Conservation (phyloP, 2,888 invertebrate species). For the Cheilosia variabilis region DNA sequence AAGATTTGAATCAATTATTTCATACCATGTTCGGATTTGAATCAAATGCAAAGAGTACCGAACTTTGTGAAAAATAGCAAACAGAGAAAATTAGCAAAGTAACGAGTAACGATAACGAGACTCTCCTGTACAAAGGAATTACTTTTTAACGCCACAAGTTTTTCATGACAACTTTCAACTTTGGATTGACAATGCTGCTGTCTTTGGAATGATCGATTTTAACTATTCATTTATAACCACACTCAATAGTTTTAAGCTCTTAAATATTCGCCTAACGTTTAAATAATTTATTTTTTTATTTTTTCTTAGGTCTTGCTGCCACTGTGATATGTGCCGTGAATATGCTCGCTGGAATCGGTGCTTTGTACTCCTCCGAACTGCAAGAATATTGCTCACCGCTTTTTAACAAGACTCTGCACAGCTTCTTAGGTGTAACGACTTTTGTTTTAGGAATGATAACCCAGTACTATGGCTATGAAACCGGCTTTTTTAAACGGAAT, state of each 20-base stretch:
- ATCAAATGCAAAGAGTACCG: too few relatives aligned
- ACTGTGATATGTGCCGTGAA: conserved; percentile 79
- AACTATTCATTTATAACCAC: neutral
- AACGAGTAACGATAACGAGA: too few relatives aligned
- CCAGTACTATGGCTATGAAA: conserved; percentile 80
- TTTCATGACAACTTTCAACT: too few relatives aligned
- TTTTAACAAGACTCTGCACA: conserved; percentile 79
- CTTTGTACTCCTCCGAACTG: conserved; percentile 77
- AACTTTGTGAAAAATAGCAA: too few relatives aligned
- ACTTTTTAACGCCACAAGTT: too few relatives aligned
- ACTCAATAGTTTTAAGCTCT: too few relatives aligned
- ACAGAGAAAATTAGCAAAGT: too few relatives aligned
- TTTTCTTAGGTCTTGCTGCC: conserved; percentile 79
- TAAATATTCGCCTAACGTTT: neutral
- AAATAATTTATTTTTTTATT: neutral
- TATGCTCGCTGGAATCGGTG: conserved; percentile 78
- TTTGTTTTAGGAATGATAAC: conserved; percentile 79
- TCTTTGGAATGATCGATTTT: neutral
- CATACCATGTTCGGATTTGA: too few relatives aligned
- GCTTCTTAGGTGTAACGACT: conserved; percentile 78
- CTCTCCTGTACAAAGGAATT: too few relatives aligned
- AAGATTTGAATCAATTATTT: too few relatives aligned
- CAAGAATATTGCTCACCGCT: conserved; percentile 77
- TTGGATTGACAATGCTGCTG: too few relatives aligned
- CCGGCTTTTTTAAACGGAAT: conserved; percentile 77